Evolutionary conservation across 2,797 vertebrate species (phyloP), one percentile per base, ranked within the genome.

Genomic region (Myotis myotis): DNA sequence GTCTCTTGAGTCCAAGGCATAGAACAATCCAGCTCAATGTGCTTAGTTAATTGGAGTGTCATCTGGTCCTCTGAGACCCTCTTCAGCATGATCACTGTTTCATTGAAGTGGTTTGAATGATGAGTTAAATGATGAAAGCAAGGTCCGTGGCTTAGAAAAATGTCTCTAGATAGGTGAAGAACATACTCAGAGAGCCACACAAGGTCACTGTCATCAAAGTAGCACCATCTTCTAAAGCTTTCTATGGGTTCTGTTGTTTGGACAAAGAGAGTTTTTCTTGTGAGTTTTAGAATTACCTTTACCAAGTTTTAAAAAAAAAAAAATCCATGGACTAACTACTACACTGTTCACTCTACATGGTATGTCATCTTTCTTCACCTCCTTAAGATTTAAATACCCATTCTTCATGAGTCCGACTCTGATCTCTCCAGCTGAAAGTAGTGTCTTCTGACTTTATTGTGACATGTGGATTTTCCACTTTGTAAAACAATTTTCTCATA

Each of bases 1-100:
- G 82, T 87, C 94, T 97, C 91, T 90, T 2, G 93, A 92, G 79
- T 95, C 96, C 66, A 38, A 87, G 36, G 90, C 93, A 80, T 88
- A 89, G 89, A 96, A 91, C 96, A 97, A 9, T 96, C 96, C 97
- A 97, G 94, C 97, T 95, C 72, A 3, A 82, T 92, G 88, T 20
- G 90, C 96, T 97, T 96, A 96, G 98, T 97, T 98, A 98, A 98
- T 97, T 98, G 98, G 96, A 96, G 79, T 98, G 97, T 98, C 98
- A 97, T 91, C 96, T 85, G 78, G 95, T 97, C 98, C 97, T 92
- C 94, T 0, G 97, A 97, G 98, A 97, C 96, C 92, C 97, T 97
- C 97, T 95, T 97, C 97, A 96, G 44, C 97, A 66, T 55, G 80
- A 93, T 96, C 85, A 30, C 97, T 93, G 95, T 86, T 96, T 93